Evolutionary conservation across 2,888 invertebrate species (phyloP), one percentile per base, ranked within the genome.

Genomic region (Lasioglossum calceatum): DNA sequence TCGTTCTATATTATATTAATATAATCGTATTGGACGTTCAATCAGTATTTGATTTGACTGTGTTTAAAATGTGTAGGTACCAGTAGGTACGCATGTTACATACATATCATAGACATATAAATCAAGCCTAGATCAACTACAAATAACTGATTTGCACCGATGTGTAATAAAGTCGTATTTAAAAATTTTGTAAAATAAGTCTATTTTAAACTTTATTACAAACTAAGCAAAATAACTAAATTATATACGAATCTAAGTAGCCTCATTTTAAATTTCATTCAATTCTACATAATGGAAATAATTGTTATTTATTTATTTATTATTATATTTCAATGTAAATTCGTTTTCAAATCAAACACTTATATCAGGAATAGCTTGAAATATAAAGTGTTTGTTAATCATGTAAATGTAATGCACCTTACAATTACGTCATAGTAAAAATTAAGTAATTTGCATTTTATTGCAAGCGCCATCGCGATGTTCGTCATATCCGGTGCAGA

Each of bases 401-500:
- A 12, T 64, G 50, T 54, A 58, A 58, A 23, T 14, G 4, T 77
- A 36, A 27, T 14, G 27, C 27, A 82, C n/a, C 72, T 44, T 54
- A 39, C 8, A 42, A 61, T 71, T 72, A 64, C 39, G 23, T 74
- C 42, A 19, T 4, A 72, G 47, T 47, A 50, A 58, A 72, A 82
- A 79, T 71, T 14, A 58, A 85, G 36, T 44, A 61, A 27, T 83
- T 54, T 54, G 44, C 54, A 50, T 83, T 83, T 77, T 82, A 67
- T 44, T 82, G 47, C 50, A 36, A 74, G 50, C 50, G 36, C 74
- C 50, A 36, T 54, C 36, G 47, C 10, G 27, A 78, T 44, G 61
- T 77, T 75, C 84, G 84, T 86, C 86, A 86, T 71, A 50, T 86
- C 84, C 86, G 86, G 75, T 23, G 81, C 42, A 73, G 27, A 78